Evolutionary conservation across 2,113 vertebrate species (phyloP), one percentile per base, ranked within the genome.

Genomic region (Ceyx cyanopectus): DNA sequence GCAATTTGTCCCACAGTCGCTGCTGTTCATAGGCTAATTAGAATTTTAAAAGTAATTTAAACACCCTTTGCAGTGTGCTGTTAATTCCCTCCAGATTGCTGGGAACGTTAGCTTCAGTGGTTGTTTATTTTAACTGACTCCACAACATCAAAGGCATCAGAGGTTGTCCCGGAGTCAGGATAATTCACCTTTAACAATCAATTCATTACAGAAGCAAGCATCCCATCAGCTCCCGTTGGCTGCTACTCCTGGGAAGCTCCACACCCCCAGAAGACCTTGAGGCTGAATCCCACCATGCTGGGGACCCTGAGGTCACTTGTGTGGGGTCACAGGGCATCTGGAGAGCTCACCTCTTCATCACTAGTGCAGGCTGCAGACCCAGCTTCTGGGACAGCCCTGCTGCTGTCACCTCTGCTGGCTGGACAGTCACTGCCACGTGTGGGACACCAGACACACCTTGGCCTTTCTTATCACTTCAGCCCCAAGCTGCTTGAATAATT

Each of bases 11-110:
- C 80, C 69, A 41, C 68, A 60, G 57, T 87, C 75, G 62, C 76
- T 92, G 61, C 62, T 79, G 66, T 84, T 85, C 77, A 43, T 41
- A 54, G 62, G 56, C 51, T 58, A 56, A 89, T 69, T 77, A 93
- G 81, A 72, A 85, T 85, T 88, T 61, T 94, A 29, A 56, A 96
- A 90, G 88, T 92, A 94, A 90, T 78, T 81, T 77, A 87, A 94
- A 82, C 65, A 73, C 40, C 53, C 69, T 81, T 78, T 87, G 91
- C 81, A 34, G 62, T 10, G 23, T 81, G 82, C 63, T 72, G 74
- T 63, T 89, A 95, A 93, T 89, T 92, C 92, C 91, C 91, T 95
- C 84, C 95, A 94, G 95, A 93, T 80, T 91, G 89, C 84, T 87
- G 40, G 26, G 87, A 93, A 90, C 74, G 77, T 93, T 69, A 89